Conservation (phyloP, 2,113 vertebrate genomes). For the Halcyon senegalensis region DNA sequence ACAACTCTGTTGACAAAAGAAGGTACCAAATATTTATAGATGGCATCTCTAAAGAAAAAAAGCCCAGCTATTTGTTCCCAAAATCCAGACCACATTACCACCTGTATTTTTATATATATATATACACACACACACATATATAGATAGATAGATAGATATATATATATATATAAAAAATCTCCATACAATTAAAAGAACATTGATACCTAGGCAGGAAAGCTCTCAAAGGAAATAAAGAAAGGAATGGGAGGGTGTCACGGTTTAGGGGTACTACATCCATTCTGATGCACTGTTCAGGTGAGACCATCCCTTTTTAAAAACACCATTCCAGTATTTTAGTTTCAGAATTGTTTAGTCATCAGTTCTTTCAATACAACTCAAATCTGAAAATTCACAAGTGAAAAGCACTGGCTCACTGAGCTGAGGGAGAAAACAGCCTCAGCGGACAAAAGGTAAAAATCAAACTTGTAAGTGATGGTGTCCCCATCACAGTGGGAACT, state of each 20-base stretch:
- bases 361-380: not conserved
- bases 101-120: not conserved
- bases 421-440: not conserved
- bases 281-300: not conserved
- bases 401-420: not conserved
- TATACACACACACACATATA: too few relatives aligned
- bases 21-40: not conserved
- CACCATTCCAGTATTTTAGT: not conserved
- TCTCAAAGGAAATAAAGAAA: not conserved
- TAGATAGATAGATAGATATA: too few relatives aligned
- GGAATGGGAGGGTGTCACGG: fast-evolving
- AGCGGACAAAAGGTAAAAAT: not conserved
- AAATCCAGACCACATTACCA: not conserved
- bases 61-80: not conserved
- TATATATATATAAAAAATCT: too few relatives aligned
- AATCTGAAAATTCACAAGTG: not conserved
- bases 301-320: not conserved
- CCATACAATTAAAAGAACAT: not conserved
- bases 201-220: not conserved
- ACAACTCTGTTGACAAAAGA: not conserved
- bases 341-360: not conserved
- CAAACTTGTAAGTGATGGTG: not conserved
- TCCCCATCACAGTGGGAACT: not conserved
- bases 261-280: not conserved
- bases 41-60: not conserved